Percentiles rank a stretch among this genome's conserved stretches.
Evolutionary conservation across 2,888 invertebrate genomes (phyloP).

Genomic region (Sabellastarte sp.): DNA sequence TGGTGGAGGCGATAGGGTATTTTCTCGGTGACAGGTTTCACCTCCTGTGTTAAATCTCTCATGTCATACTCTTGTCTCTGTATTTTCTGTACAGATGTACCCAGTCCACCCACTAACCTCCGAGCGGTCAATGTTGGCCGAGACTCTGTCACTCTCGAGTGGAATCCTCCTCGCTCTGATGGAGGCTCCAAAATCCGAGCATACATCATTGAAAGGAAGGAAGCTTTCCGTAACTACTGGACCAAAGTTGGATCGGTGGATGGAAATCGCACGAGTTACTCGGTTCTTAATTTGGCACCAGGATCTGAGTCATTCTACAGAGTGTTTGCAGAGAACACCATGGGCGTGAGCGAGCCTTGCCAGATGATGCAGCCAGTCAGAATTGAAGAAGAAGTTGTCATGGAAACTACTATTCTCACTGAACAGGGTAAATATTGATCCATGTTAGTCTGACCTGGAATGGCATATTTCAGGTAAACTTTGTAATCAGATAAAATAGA

Average conservation of each 20-base stretch:
- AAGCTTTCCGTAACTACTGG: slow-evolving; percentile 23
- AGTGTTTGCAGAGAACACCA: slow-evolving; percentile 80
- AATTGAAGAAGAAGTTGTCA: slow-evolving; percentile 56
- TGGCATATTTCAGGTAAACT: no score
- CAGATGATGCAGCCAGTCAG: slow-evolving; percentile 73
- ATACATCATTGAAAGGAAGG: slow-evolving; percentile 37
- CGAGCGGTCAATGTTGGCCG: slow-evolving; percentile 56
- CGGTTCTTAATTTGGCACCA: slow-evolving; percentile 68
- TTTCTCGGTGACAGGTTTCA: no score
- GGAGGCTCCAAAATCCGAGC: slow-evolving; percentile 72
- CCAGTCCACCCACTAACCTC: slow-evolving; percentile 44
- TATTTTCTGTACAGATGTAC: slow-evolving; percentile 52
- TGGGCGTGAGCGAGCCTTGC: slow-evolving; percentile 79
- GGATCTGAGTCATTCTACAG: slow-evolving; percentile 67
- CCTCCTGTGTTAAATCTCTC: no score
- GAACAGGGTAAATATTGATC: not conserved
- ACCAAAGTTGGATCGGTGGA: slow-evolving; percentile 29
- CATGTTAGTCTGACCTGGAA: no score
- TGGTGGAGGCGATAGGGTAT: no score
- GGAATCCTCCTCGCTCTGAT: slow-evolving; percentile 78
- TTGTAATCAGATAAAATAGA: no score
- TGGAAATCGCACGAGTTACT: slow-evolving; percentile 32
- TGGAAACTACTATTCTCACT: not conserved
- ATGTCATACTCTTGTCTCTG: no score
- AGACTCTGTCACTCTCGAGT: slow-evolving; percentile 59